Conservation (phyloP, 1,140 invertebrate species). For the Lucilia cuprina region DNA sequence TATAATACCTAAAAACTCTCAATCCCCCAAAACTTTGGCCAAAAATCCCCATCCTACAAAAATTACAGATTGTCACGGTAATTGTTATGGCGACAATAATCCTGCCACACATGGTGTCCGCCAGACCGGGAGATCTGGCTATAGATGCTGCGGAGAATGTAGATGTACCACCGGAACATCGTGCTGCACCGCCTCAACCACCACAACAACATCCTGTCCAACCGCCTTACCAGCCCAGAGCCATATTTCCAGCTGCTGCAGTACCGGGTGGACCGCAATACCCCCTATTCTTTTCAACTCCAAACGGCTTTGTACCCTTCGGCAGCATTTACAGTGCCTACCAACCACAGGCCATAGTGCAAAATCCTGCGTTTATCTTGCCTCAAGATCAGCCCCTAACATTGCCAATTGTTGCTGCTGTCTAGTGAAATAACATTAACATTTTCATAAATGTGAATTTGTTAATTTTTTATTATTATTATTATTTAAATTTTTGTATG, state of each 20-base stretch:
- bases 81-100: neutral
- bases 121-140: conserved; percentile 41
- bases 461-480: neutral
- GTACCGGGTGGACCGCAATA: neutral
- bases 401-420: neutral
- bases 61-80: conserved; percentile 41
- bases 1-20: conserved; percentile 18
- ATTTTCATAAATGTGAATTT: neutral
- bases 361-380: neutral
- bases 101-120: neutral
- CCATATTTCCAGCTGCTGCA: conserved; percentile 41
- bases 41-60: conserved; percentile 20
- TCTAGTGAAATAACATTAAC: neutral
- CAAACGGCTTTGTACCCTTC: conserved; percentile 55
- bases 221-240: conserved; percentile 30
- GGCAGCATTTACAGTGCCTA: conserved; percentile 44
- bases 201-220: conserved; percentile 30
- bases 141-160: conserved; percentile 46
- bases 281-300: conserved; percentile 43
- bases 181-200: conserved; percentile 38
- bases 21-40: conserved; percentile 21
- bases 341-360: neutral
- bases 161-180: conserved; percentile 47
- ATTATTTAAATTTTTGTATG: no score
- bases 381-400: neutral